These are phyloP conservation scores for Heterohyrax brucei DNA, from an alignment of 2,797 vertebrate genomes.

Conservation along the genomic window DNA sequence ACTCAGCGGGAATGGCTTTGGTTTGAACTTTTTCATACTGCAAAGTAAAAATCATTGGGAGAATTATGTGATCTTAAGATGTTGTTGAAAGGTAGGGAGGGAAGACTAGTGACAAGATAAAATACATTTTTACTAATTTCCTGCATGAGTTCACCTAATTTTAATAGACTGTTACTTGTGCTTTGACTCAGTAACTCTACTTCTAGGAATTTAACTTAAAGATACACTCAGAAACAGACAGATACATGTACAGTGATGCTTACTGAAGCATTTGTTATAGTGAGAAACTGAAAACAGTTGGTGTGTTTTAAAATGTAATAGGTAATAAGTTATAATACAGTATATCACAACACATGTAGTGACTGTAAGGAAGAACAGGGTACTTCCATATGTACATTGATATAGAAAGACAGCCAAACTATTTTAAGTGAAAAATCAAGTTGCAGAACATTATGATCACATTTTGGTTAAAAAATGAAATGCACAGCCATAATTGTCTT, in stretches of 20 bases:
- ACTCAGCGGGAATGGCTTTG: too few relatives aligned
- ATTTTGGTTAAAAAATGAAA: not conserved
- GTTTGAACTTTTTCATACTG: not conserved
- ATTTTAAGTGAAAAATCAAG: constrained; percentile 2
- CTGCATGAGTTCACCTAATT: not conserved
- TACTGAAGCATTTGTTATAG: not conserved
- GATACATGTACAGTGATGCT: not conserved
- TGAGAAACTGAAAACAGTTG: not conserved
- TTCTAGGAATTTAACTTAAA: not conserved
- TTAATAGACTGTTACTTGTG: not conserved
- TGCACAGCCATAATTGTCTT: not conserved
- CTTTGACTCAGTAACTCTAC: not conserved
- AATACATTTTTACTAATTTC: not conserved
- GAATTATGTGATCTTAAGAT: not conserved
- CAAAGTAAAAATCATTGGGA: not conserved
- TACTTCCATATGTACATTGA: not conserved
- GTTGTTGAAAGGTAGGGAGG: not conserved
- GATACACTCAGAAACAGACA: not conserved
- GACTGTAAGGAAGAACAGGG: not conserved
- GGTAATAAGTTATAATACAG: not conserved
- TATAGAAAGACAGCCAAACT: not conserved
- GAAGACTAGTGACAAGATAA: not conserved
- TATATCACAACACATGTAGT: not conserved
- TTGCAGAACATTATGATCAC: not conserved
- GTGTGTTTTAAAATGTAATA: not conserved